Percentiles rank a stretch among this genome's conserved stretches.
phyloP scores from a whole-genome alignment of 2,888 invertebrate species.

The Drosophila bunnanda region DNA sequence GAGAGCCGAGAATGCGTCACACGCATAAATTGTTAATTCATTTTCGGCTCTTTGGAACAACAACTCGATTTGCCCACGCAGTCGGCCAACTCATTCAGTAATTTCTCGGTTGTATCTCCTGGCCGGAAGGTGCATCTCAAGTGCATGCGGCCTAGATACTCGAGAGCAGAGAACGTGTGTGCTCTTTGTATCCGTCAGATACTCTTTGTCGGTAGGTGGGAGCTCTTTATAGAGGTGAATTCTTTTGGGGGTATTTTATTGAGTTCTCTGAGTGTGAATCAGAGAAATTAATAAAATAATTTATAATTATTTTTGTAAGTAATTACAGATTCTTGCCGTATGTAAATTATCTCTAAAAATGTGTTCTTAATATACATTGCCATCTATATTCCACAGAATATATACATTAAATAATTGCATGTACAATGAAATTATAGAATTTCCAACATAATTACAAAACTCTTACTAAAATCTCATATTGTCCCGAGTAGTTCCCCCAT shows the following conservation, averaged over 20 bases:
- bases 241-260: background rate
- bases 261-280: no score
- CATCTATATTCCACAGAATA: background rate
- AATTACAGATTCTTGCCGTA: no score
- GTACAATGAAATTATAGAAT: no score
- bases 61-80: constrained; percentile 63
- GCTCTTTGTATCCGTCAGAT: constrained; percentile 9
- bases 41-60: constrained; percentile 47
- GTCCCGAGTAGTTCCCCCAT: constrained; percentile 18
- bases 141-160: constrained; percentile 36
- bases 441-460: constrained; percentile 3
- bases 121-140: constrained; percentile 34
- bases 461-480: background rate
- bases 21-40: constrained; percentile 73
- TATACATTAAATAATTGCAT: background rate
- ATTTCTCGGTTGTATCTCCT: constrained; percentile 9
- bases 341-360: no score
- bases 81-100: constrained; percentile 25
- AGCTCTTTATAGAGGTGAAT: constrained; percentile 5
- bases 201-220: constrained; percentile 1
- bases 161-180: constrained; percentile 5
- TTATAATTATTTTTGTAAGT: no score
- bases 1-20: constrained; percentile 71
- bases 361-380: background rate
- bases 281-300: no score